These are phyloP conservation scores for Cossypha polioptera DNA, from an alignment of 2,797 vertebrate species.

Conservation along the genomic window DNA sequence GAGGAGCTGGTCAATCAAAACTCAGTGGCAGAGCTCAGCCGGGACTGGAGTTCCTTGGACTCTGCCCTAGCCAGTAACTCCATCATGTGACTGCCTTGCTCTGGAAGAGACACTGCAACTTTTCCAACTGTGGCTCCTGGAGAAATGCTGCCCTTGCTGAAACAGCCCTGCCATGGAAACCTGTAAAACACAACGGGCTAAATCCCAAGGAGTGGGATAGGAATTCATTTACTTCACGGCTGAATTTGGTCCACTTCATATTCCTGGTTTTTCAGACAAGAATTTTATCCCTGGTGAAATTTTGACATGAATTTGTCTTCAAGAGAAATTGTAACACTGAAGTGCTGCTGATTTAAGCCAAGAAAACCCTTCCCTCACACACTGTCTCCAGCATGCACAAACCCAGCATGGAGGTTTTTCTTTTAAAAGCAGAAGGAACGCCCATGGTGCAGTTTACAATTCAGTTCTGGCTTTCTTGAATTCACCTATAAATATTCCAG, in stretches of 20 bases:
- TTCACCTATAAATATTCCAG: neutral
- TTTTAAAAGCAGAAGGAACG: neutral
- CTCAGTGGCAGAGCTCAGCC: neutral
- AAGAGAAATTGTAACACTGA: neutral
- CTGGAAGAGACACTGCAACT: neutral
- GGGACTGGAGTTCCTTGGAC: neutral
- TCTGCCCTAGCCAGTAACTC: neutral
- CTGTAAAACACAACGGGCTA: neutral
- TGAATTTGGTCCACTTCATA: neutral
- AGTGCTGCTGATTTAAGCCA: neutral
- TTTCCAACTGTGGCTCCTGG: neutral
- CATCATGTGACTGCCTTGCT: neutral
- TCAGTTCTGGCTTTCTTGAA: neutral
- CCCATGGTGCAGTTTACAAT: neutral
- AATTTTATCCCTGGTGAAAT: neutral
- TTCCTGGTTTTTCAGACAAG: neutral
- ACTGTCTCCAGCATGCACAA: neutral
- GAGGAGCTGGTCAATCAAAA: slow-evolving; percentile 12
- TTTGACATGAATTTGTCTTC: neutral
- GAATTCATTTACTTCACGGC: neutral
- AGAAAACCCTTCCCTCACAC: neutral
- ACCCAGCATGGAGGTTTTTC: neutral
- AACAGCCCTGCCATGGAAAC: neutral
- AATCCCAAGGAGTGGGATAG: neutral
- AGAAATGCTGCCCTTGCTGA: neutral